Evolutionary conservation across 2,113 vertebrate genomes (phyloP), one percentile per base, ranked within the genome.

Genomic region (Dipodomys merriami): DNA sequence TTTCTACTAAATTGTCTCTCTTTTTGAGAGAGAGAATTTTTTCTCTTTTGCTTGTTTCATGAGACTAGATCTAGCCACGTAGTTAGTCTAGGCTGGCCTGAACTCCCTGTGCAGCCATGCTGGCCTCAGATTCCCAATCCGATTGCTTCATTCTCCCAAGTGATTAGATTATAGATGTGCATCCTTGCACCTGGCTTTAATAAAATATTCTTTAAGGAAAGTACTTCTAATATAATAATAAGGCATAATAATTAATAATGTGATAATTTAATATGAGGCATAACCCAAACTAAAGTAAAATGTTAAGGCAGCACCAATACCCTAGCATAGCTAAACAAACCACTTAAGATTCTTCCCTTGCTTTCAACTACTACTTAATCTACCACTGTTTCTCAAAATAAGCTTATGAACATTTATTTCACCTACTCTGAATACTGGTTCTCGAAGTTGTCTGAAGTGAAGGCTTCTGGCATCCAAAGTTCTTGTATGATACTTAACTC

Each of bases 161-260:
- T 65, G 64, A 20, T 65, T 20, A 23, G 64, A 65, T 65, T 27
- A 65, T 62, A 23, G 64, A 23, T 8, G 23, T 65, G 23, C 7
- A 25, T 25, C 23, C 7, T 9, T 25, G 23, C 64, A 65, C 22
- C 64, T 64, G 62, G 20, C 64, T 25, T 25, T 65, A 25, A 7
- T 60, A 72, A 7, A 60, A 83, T 72, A 91, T 44, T 91, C 62
- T 83, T 84, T 83, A 81, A 74, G 76, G 57, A 85, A 88, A 93
- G 49, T 29, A 80, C 8, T 89, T 96, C 22, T 53, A 77, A 65
- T 86, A 79, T 64, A 91, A 67, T 22, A 49, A 15, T 39, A 68
- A 87, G 18, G 33, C 23, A 33, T 44, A 84, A 78, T 46, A 86
- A 60, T 74, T 68, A 80, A 77, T 67, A 86, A 67, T 57, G 29